Percentiles rank a stretch among this genome's conserved stretches.
phyloP scores from a whole-genome alignment of 1,140 invertebrate genomes.

The Bacillus rossius region DNA sequence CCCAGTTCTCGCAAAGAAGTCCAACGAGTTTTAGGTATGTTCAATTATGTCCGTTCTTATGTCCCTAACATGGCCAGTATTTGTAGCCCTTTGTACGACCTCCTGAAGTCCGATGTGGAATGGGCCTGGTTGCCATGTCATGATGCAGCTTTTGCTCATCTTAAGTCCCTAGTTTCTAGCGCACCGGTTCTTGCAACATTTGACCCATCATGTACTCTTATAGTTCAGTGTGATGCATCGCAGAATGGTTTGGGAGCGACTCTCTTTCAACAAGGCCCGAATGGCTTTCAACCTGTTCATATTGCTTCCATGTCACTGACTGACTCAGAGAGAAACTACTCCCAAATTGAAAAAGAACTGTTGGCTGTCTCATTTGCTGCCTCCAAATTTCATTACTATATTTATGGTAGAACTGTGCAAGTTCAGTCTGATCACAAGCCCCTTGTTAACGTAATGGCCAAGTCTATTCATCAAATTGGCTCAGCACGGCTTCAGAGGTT shows the following conservation, averaged over 20 bases:
- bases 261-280: conserved; percentile 14
- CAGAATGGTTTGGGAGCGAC: background rate
- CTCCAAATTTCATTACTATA: conserved; percentile 25
- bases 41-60: background rate
- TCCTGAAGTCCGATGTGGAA: background rate
- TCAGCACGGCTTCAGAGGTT: conserved; percentile 38
- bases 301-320: conserved; percentile 27
- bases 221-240: background rate
- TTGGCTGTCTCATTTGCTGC: conserved; percentile 24
- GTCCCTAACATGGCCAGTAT: background rate
- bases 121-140: background rate
- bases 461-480: conserved; percentile 32
- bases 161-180: background rate
- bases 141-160: background rate
- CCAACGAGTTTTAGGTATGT: background rate
- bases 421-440: conserved; percentile 27
- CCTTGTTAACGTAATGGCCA: conserved; percentile 32
- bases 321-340: conserved; percentile 28
- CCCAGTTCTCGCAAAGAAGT: background rate
- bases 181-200: background rate
- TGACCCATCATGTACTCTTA: background rate
- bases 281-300: conserved; percentile 9
- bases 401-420: conserved; percentile 21
- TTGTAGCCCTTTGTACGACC: background rate
- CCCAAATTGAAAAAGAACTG: conserved; percentile 30